These are phyloP conservation scores for Odontesthes bonariensis DNA, from an alignment of 2,113 vertebrate species.

Conservation along the genomic window DNA sequence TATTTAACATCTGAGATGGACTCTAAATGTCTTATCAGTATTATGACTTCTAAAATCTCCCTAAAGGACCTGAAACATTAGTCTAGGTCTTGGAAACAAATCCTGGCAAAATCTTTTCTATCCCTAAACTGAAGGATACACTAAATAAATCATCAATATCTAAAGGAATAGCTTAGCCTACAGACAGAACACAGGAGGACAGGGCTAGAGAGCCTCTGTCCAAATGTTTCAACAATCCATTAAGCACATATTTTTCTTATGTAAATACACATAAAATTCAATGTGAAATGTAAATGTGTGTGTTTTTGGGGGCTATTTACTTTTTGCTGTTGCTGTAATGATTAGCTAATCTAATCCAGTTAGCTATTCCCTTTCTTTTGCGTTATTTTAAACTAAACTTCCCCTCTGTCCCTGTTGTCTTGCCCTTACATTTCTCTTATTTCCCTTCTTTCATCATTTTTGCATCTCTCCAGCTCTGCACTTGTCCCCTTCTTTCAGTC, in stretches of 20 bases:
- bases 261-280: no score
- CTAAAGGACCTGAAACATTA: not conserved
- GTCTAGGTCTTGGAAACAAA: conserved; percentile 1
- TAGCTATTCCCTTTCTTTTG: conserved; percentile 25
- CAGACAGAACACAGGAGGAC: not conserved
- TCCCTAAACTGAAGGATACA: not conserved
- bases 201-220: not conserved
- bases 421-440: conserved; percentile 22
- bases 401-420: conserved; percentile 41
- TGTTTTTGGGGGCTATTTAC: no score
- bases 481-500: conserved; percentile 12
- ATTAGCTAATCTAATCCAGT: not conserved
- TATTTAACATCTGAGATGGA: not conserved
- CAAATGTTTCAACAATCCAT: not conserved
- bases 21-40: not conserved
- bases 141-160: not conserved
- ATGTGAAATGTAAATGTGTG: no score
- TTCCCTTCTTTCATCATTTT: conserved; percentile 55
- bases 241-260: no score
- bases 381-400: conserved; percentile 42
- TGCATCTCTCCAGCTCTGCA: conserved; percentile 40
- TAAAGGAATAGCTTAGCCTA: conserved; percentile 2
- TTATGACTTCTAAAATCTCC: not conserved
- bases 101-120: not conserved
- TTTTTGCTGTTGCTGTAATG: no score